Percentiles rank a stretch among this genome's conserved stretches.
These are phyloP conservation scores for Drosophila limbata DNA, from an alignment of 2,888 invertebrate species.

Conservation along the genomic window DNA sequence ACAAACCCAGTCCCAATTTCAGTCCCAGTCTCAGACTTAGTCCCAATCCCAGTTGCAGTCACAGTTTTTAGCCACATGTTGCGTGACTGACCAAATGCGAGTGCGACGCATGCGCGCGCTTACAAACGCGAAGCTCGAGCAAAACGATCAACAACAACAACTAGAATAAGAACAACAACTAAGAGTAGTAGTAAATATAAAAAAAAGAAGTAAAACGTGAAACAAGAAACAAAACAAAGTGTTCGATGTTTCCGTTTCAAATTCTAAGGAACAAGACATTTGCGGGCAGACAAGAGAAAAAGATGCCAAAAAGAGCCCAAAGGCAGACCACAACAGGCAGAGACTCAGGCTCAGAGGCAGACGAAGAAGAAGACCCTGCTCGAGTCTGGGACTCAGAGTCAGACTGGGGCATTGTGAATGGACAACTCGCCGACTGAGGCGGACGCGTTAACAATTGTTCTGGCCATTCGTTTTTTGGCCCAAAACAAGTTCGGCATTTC, in stretches of 20 bases:
- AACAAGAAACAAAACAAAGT: conserved; percentile 81
- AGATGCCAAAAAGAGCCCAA: conserved; percentile 29
- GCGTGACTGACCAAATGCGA: conserved; percentile 74
- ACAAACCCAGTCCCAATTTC: background rate
- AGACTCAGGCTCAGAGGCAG: conserved; percentile 24
- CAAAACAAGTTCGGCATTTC: conserved; percentile 76
- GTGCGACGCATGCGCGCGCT: conserved; percentile 84
- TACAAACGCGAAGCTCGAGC: conserved; percentile 72
- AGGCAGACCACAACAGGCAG: conserved; percentile 47
- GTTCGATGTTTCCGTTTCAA: conserved; percentile 84
- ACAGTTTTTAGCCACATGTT: conserved; percentile 46
- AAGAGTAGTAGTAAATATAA: conserved; percentile 13
- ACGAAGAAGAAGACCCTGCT: too few relatives aligned
- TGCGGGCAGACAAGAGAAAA: conserved; percentile 40
- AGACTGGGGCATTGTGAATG: conserved; percentile 64
- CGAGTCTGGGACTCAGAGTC: conserved; percentile 7
- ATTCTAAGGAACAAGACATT: conserved; percentile 84
- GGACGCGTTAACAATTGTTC: conserved; percentile 80
- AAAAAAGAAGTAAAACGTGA: conserved; percentile 63
- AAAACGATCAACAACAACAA: conserved; percentile 46
- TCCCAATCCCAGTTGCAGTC: conserved; percentile 25
- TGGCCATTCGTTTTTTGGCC: conserved; percentile 58
- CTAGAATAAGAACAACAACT: conserved; percentile 25
- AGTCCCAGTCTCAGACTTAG: conserved; percentile 30
- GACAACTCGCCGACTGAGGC: conserved; percentile 61